These are phyloP conservation scores for Cactoblastis cactorum DNA, from an alignment of 2,888 invertebrate species.

Conservation along the genomic window DNA sequence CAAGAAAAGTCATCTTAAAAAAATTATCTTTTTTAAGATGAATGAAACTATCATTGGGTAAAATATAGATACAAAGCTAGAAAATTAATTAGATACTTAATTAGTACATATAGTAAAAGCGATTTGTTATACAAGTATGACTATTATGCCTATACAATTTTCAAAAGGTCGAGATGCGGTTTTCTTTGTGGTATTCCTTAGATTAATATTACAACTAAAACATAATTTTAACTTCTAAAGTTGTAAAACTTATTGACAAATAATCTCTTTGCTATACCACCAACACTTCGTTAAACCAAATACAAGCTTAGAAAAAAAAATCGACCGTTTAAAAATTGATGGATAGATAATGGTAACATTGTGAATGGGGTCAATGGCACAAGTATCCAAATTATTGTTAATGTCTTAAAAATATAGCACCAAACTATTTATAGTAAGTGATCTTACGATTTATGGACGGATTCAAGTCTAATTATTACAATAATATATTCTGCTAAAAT, in stretches of 20 bases:
- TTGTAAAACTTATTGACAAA: too few species aligned
- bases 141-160: constrained; percentile 15
- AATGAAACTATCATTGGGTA: neutral
- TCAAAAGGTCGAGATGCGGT: constrained; percentile 17
- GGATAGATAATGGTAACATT: constrained; percentile 21
- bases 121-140: constrained; percentile 20
- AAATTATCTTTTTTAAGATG: too few species aligned
- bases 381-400: constrained; percentile 14
- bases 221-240: too few species aligned
- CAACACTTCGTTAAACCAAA: too few species aligned
- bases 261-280: too few species aligned
- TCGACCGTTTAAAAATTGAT: constrained; percentile 13
- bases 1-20: neutral
- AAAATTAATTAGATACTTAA: constrained; percentile 7
- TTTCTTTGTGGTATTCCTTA: too few species aligned
- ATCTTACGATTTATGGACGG: constrained; percentile 1
- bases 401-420: constrained; percentile 19
- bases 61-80: neutral
- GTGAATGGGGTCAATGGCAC: constrained; percentile 22
- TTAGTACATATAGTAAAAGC: constrained; percentile 22
- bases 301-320: neutral
- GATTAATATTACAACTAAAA: too few species aligned
- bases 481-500: neutral
- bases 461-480: neutral
- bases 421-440: too few species aligned